Percentiles rank a stretch among this genome's conserved stretches.
Conservation (phyloP, 2,797 vertebrate species). For the Acanthis flammea region DNA sequence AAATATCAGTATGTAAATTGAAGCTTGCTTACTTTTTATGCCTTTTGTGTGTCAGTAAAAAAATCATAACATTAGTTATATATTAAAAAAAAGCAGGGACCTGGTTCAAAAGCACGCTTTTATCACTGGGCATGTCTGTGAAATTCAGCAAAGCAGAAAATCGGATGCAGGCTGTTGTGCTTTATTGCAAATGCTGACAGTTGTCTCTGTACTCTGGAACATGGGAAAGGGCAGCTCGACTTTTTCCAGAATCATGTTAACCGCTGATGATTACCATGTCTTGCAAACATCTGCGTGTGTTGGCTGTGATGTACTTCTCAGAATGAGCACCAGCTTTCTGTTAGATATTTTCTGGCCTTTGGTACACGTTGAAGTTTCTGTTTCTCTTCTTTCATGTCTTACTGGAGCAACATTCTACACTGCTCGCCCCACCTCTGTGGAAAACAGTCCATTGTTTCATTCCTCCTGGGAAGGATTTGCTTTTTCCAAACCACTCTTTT, state of each 20-base stretch:
- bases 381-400: background rate
- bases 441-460: background rate
- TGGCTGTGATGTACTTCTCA: background rate
- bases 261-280: background rate
- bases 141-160: constrained; percentile 48
- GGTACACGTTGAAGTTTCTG: background rate
- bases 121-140: background rate
- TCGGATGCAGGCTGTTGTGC: background rate
- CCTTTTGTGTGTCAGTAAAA: constrained; percentile 17
- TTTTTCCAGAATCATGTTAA: constrained; percentile 40
- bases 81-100: background rate
- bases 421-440: background rate
- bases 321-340: background rate
- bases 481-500: background rate
- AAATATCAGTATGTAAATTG: background rate
- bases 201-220: constrained; percentile 18
- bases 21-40: background rate
- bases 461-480: background rate
- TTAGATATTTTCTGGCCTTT: background rate
- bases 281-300: constrained; percentile 10
- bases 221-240: constrained; percentile 18
- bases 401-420: background rate
- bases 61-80: background rate
- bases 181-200: constrained; percentile 17
- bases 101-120: background rate